A percentile compares a stretch with the other conserved stretches of the same genome.
Conservation (phyloP, 1,140 invertebrate species). For the Hormaphis cornu region DNA sequence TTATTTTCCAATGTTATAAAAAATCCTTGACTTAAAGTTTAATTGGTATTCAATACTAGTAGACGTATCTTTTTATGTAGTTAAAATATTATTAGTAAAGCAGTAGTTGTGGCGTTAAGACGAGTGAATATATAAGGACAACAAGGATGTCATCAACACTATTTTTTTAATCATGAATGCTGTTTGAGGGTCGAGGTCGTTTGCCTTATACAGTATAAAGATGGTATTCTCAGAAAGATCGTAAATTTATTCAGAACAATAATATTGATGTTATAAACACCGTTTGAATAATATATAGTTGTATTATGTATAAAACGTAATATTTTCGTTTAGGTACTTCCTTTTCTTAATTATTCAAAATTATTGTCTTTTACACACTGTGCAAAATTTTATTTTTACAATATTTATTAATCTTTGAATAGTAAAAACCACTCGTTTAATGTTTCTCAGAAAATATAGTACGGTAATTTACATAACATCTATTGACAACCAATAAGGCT, state of each 20-base stretch:
- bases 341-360: neutral
- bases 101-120: neutral
- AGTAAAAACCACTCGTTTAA: neutral
- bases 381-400: neutral
- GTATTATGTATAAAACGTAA: too few relatives aligned
- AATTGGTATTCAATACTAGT: too few relatives aligned
- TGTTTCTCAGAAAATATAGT: neutral
- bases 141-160: neutral
- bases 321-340: too few relatives aligned
- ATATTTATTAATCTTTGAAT: neutral
- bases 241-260: neutral
- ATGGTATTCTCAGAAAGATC: neutral
- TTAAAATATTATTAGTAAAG: too few relatives aligned
- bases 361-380: neutral
- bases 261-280: too few relatives aligned
- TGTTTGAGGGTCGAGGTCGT: neutral
- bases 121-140: neutral
- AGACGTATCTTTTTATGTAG: too few relatives aligned
- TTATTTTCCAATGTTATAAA: too few relatives aligned
- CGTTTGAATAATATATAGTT: too few relatives aligned
- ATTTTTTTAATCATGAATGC: neutral
- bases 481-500: neutral
- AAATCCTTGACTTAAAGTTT: too few relatives aligned
- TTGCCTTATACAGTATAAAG: conserved; percentile 2
- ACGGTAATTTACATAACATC: neutral